Conservation (phyloP, 2,888 invertebrate genomes). For the Anodontia alba region DNA sequence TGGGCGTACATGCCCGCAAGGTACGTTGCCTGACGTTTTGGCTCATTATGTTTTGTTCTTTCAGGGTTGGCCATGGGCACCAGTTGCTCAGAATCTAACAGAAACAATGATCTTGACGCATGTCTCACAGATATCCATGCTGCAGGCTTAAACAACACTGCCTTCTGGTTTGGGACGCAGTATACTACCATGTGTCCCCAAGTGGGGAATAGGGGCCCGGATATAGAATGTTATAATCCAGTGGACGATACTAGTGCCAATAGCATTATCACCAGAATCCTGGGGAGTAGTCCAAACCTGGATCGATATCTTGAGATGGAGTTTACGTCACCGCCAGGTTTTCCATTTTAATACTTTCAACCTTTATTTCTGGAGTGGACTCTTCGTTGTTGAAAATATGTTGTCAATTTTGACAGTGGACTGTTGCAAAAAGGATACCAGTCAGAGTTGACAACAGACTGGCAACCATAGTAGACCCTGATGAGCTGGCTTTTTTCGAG, state of each 20-base stretch:
- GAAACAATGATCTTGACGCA: slow-evolving; percentile 18
- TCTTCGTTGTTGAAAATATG: too few species aligned
- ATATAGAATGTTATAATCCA: slow-evolving; percentile 15
- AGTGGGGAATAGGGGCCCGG: not conserved
- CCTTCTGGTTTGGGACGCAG: slow-evolving; percentile 46
- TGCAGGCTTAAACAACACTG: not conserved
- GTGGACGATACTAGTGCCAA: not conserved
- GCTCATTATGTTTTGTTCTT: too few species aligned
- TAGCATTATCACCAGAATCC: slow-evolving; percentile 28
- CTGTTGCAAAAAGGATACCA: too few species aligned
- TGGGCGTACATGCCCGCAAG: too few species aligned
- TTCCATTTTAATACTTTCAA: too few species aligned
- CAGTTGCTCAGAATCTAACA: slow-evolving; percentile 26
- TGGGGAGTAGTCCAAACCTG: not conserved
- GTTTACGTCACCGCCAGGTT: slow-evolving; percentile 21
- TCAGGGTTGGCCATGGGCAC: slow-evolving; percentile 18
- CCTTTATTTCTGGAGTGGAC: too few species aligned
- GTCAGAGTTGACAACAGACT: too few species aligned
- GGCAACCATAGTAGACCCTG: too few species aligned
- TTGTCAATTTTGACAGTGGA: too few species aligned
- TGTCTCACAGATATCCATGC: slow-evolving; percentile 30
- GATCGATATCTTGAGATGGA: slow-evolving; percentile 6
- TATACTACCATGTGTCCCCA: slow-evolving; percentile 32
- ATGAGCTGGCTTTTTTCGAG: too few species aligned
- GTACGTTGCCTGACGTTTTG: too few species aligned